Base-by-base conservation (phyloP, 2,888 invertebrate species). In the Ormia ochracea region DNA sequence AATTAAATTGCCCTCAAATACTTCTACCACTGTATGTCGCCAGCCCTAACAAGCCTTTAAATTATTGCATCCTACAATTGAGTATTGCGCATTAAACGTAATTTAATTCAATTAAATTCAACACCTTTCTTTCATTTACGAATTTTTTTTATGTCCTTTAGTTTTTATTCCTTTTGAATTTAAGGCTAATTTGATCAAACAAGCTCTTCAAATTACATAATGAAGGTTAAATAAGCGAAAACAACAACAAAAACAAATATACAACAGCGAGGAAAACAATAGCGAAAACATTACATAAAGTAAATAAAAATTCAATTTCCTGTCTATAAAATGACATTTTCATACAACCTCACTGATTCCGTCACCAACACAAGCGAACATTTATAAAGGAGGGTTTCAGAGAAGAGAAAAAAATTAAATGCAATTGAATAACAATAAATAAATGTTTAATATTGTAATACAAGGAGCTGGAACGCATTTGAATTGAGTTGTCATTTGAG, bases 361-460 rank as follows among this genome's bases (percentile, higher is more conserved):
- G 9, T 4, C 45, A 56, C 48, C 10, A 33, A 31, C 12, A 54
- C 45, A 41, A 45, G 19, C 50, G 54, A 36, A 50, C 23, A 69
- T 5, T 3, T n/a, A 33, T 9, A 4, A 56, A 10, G 66, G n/a
- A n/a, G 43, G 14, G 2, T 26, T 38, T 4, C 2, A 31, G 21
- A 36, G 21, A 63, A 33, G 33, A 38, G 43, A 61, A 31, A n/a
- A 73, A 73, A 74, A 63, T 77, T 75, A 72, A 72, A 68, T 80
- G 83, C 87, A 87, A 88, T 88, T 87, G 87, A 87, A 86, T 86
- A 84, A 85, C 87, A 87, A 87, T 88, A 85, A 87, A 87, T 85
- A 77, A 79, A 79, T 78, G 43, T 63, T 73, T 56, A 63, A 78
- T 56, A 48, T 61, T 41, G 66, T 28, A 63, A 58, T 36, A 33